phyloP scores from a whole-genome alignment of 2,888 invertebrate species.

The Podabrus alpinus region DNA sequence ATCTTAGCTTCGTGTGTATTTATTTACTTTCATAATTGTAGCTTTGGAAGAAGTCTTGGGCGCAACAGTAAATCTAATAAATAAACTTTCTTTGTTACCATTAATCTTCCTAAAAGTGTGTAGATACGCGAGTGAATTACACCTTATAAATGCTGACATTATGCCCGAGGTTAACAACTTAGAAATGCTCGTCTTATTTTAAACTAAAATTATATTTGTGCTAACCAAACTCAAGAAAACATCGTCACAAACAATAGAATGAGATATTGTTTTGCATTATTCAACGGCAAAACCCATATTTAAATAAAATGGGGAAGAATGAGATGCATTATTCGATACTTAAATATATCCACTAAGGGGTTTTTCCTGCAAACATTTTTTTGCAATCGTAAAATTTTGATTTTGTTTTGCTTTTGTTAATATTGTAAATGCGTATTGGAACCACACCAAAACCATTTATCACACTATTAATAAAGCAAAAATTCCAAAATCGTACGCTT shows the following conservation, averaged over 20 bases:
- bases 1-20: not conserved
- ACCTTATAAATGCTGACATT: not conserved
- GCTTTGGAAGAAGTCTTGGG: not conserved
- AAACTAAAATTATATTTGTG: slow-evolving; percentile 9
- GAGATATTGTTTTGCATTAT: slow-evolving; percentile 10
- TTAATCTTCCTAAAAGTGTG: not conserved
- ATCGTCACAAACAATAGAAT: slow-evolving; percentile 7
- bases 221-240: slow-evolving; percentile 8
- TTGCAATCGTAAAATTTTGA: not conserved
- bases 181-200: slow-evolving; percentile 2
- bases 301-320: not conserved
- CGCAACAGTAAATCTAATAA: not conserved
- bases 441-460: not conserved
- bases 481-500: not conserved
- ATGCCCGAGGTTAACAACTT: not conserved
- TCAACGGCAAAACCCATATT: not conserved
- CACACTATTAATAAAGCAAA: not conserved
- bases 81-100: not conserved
- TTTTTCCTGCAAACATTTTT: not conserved
- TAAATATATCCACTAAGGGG: not conserved
- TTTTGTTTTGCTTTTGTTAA: not conserved
- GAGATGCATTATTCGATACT: not conserved
- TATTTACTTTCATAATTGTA: not conserved
- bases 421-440: not conserved
- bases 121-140: not conserved